Evolutionary conservation across 2,797 vertebrate genomes (phyloP).

Genomic region (Cephalopachus bancanus): DNA sequence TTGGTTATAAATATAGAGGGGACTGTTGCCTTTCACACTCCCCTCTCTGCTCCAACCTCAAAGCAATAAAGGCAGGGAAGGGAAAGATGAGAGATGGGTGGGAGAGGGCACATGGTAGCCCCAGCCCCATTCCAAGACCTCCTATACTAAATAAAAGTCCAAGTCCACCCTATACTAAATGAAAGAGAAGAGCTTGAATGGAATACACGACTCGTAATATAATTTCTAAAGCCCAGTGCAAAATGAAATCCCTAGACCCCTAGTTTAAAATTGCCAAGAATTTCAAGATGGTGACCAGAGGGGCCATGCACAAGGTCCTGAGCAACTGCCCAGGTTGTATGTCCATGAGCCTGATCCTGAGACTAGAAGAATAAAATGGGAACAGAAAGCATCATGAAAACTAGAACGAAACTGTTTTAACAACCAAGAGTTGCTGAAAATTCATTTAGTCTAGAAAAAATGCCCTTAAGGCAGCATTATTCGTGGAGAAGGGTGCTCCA

Average conservation of each 20-base stretch:
- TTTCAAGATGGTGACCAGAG: neutral
- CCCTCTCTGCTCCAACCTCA: neutral
- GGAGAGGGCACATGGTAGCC: neutral
- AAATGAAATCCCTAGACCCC: neutral
- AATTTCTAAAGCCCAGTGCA: neutral
- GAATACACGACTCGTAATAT: neutral
- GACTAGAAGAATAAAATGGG: neutral
- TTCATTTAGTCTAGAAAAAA: neutral
- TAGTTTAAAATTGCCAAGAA: neutral
- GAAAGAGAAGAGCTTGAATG: neutral
- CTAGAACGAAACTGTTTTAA: neutral
- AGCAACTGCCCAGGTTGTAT: neutral
- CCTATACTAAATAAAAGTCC: no score
- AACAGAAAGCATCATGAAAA: neutral
- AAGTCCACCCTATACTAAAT: neutral
- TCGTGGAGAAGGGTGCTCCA: neutral
- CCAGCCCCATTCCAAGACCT: neutral
- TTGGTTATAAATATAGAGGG: neutral
- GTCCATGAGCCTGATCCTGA: neutral
- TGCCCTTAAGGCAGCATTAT: neutral
- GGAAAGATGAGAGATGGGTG: neutral
- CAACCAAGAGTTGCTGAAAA: neutral
- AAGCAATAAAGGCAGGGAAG: neutral
- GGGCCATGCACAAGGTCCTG: neutral
- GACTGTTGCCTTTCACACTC: neutral